Percentiles rank a stretch among this genome's conserved stretches.
These are phyloP conservation scores for Pseudorhombus dupliciocellatus DNA, from an alignment of 2,113 vertebrate species.

Conservation along the genomic window DNA sequence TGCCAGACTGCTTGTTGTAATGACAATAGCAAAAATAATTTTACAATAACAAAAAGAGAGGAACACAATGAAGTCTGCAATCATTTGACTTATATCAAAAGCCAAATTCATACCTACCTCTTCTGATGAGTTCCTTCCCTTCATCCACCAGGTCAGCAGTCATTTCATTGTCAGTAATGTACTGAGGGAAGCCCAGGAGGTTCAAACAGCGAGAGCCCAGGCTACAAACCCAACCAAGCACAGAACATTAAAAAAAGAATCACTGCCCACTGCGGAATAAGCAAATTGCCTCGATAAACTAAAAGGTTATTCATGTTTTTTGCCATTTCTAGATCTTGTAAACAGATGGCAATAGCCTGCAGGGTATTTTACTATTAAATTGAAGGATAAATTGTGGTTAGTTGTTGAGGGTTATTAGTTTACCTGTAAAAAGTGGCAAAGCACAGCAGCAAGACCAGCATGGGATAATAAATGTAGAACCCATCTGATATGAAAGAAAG, in stretches of 20 bases:
- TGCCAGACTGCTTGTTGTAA: too few relatives aligned
- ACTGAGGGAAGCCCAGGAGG: conserved; percentile 92
- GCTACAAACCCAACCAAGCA: conserved; percentile 73
- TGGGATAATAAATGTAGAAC: conserved; percentile 97
- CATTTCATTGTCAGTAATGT: conserved; percentile 90
- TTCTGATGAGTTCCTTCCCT: conserved; percentile 89
- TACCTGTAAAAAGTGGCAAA: conserved; percentile 94
- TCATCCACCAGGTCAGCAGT: conserved; percentile 94
- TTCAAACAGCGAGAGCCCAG: conserved; percentile 94
- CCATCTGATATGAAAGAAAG: conserved; percentile 93
- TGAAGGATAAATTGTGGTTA: not conserved
- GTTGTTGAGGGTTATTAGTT: conserved; percentile 20
- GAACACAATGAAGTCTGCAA: too few relatives aligned
- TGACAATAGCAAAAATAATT: too few relatives aligned
- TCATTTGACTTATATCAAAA: too few relatives aligned
- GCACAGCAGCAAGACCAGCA: conserved; percentile 93
- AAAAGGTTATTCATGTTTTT: not conserved
- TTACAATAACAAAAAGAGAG: not conserved
- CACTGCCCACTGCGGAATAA: too few relatives aligned
- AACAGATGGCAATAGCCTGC: not conserved
- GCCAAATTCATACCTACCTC: too few relatives aligned
- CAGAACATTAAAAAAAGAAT: not conserved
- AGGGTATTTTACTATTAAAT: not conserved
- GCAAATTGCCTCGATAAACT: too few relatives aligned
- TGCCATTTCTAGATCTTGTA: not conserved